Percentiles rank a stretch among this genome's conserved stretches.
phyloP scores from a whole-genome alignment of 92 coral and sea anemone genomes.

The Porites divaricata region DNA sequence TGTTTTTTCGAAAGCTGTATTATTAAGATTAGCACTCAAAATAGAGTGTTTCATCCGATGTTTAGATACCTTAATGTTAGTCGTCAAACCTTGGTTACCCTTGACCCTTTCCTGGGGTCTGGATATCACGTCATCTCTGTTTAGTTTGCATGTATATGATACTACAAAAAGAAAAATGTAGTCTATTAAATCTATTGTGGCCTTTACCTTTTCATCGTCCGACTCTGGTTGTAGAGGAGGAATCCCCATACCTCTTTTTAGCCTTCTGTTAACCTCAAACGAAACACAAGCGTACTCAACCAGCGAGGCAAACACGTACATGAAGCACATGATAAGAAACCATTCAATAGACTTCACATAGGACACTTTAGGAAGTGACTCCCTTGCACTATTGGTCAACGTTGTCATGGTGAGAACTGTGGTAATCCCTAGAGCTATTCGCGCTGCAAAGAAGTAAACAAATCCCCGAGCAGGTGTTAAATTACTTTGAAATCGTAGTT shows the following conservation, averaged over 20 bases:
- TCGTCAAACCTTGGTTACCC: too few species aligned
- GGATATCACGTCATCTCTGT: too few species aligned
- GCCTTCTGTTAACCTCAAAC: slow-evolving; percentile 73
- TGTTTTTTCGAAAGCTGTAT: too few species aligned
- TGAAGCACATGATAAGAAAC: slow-evolving; percentile 92
- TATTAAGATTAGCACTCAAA: too few species aligned
- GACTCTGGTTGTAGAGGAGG: slow-evolving; percentile 41
- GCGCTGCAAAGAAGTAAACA: slow-evolving; percentile 50
- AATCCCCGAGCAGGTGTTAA: not conserved
- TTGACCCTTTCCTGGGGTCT: too few species aligned
- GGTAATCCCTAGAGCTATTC: slow-evolving; percentile 95
- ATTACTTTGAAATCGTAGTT: too few species aligned
- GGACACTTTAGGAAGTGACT: slow-evolving; percentile 86
- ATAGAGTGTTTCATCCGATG: too few species aligned
- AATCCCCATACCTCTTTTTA: slow-evolving; percentile 60
- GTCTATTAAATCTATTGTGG: too few species aligned
- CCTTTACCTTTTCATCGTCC: slow-evolving; percentile 30
- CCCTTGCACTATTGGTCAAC: slow-evolving; percentile 94
- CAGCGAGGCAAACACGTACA: slow-evolving; percentile 94
- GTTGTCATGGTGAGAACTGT: slow-evolving; percentile 98
- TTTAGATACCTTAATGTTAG: too few species aligned
- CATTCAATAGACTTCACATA: slow-evolving; percentile 97
- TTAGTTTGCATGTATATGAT: too few species aligned
- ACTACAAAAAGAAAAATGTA: too few species aligned
- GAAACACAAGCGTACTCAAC: slow-evolving; percentile 92